Evolutionary conservation across 2,797 vertebrate genomes (phyloP).

Genomic region (Spatula versicolor): DNA sequence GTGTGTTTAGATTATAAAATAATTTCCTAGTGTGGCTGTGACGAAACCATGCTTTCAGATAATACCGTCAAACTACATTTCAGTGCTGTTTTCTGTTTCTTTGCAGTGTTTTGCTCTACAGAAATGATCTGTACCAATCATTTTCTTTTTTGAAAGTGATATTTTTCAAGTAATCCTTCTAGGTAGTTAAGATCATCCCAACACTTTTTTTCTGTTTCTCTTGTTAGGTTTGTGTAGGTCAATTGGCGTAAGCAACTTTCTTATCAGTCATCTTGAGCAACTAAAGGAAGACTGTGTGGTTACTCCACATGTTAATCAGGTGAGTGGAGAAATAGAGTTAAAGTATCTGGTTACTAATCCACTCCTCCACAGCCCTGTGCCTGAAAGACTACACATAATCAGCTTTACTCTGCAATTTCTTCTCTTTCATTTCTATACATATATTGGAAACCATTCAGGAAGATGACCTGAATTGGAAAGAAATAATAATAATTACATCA

Average conservation of each 20-base stretch:
- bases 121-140: background rate
- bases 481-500: background rate
- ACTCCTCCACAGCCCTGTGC: background rate
- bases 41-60: slow-evolving; percentile 24
- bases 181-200: background rate
- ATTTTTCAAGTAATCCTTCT: background rate
- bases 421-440: background rate
- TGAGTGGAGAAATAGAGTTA: slow-evolving; percentile 30
- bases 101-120: background rate
- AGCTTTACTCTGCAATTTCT: background rate
- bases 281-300: slow-evolving; percentile 82
- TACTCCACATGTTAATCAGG: slow-evolving; percentile 84
- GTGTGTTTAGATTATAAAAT: slow-evolving; percentile 72
- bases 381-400: background rate
- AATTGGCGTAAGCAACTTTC: slow-evolving; percentile 88
- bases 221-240: slow-evolving; percentile 80
- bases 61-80: slow-evolving; percentile 41
- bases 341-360: background rate
- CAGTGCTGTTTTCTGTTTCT: background rate
- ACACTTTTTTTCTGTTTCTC: background rate
- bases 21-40: slow-evolving; percentile 61
- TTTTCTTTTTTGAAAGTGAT: background rate
- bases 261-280: slow-evolving; percentile 84
- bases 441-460: background rate
- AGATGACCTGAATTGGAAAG: background rate